Conservation (phyloP, 2,888 invertebrate genomes). For the Pachliopta kotzebuea region DNA sequence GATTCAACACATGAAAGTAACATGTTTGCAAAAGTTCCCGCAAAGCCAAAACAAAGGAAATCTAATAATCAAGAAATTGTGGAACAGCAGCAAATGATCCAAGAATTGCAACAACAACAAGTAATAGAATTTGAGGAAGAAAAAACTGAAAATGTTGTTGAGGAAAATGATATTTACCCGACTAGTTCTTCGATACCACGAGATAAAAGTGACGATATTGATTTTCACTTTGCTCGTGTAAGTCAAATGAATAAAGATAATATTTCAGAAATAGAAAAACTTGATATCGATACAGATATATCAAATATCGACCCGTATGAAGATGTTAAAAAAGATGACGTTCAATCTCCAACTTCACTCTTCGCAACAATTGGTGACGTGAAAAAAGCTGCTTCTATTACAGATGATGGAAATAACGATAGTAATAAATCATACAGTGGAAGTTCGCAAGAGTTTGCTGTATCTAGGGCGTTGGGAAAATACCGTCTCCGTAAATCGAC, state of each 20-base stretch:
- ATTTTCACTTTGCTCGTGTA: conserved; percentile 77
- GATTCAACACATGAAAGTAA: conserved; percentile 83
- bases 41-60: conserved; percentile 69
- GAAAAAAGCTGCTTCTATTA: conserved; percentile 81
- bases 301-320: conserved; percentile 81
- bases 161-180: conserved; percentile 60
- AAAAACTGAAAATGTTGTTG: conserved; percentile 55
- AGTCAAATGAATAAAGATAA: conserved; percentile 76
- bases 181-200: conserved; percentile 52
- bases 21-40: conserved; percentile 83
- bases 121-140: conserved; percentile 55
- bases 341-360: conserved; percentile 82
- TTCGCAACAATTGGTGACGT: conserved; percentile 89
- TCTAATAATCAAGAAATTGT: conserved; percentile 73
- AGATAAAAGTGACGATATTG: conserved; percentile 75
- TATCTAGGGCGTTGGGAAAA: conserved; percentile 89
- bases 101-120: conserved; percentile 74
- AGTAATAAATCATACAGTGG: conserved; percentile 80
- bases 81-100: conserved; percentile 72
- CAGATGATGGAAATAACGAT: conserved; percentile 81
- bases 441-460: conserved; percentile 91
- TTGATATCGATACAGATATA: conserved; percentile 80
- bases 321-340: conserved; percentile 82
- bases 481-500: conserved; percentile 87
- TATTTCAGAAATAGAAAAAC: conserved; percentile 72